phyloP scores from a whole-genome alignment of 2,888 invertebrate species.

The Eristalinus aeneus region DNA sequence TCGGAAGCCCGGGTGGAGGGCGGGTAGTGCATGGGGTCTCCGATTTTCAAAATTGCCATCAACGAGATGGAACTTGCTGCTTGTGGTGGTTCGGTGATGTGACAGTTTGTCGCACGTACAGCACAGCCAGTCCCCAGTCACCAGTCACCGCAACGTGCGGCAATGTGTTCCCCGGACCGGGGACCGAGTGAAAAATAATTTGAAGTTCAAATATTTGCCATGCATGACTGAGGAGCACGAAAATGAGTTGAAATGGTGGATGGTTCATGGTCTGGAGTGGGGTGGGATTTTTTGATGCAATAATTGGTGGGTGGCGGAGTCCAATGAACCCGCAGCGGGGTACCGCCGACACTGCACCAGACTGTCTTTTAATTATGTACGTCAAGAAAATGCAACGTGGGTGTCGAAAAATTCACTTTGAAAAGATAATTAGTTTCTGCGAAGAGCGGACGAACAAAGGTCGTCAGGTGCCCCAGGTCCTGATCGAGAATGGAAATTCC shows the following conservation, averaged over 20 bases:
- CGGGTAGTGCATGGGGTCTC: no score
- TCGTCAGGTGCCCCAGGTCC: no score
- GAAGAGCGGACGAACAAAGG: no score
- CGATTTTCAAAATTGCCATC: no score
- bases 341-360: no score
- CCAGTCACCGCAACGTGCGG: not conserved
- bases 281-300: not conserved
- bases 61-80: no score
- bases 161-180: not conserved
- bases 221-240: conserved; percentile 31
- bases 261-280: not conserved
- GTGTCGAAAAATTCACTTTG: no score
- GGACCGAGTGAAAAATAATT: conserved; percentile 48
- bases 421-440: no score
- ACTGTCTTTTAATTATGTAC: no score
- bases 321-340: conserved; percentile 6
- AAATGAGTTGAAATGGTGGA: not conserved
- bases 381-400: no score
- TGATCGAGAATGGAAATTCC: no score
- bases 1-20: no score
- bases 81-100: conserved; percentile 17
- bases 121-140: not conserved
- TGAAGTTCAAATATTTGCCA: conserved; percentile 59
- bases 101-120: conserved; percentile 21
- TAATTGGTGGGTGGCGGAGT: not conserved